Evolutionary conservation across 2,797 vertebrate genomes (phyloP).

Genomic region (Ctenopoma kingsleyae): DNA sequence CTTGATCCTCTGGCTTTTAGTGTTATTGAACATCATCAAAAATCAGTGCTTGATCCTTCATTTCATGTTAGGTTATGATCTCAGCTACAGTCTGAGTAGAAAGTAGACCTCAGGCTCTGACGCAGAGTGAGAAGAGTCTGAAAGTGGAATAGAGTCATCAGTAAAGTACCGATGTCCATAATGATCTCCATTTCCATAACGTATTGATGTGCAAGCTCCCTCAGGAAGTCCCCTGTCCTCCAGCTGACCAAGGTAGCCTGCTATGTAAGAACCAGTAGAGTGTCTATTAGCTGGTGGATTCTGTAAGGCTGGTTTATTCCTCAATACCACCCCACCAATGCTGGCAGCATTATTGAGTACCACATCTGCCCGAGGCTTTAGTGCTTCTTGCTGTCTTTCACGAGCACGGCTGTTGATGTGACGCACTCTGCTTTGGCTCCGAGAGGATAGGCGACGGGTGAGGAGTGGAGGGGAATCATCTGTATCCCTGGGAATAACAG

Average conservation of each 20-base stretch:
- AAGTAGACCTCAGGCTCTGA: conserved; percentile 97
- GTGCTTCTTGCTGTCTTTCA: conserved; percentile 93
- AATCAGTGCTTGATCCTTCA: conserved; percentile 24
- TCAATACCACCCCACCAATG: conserved; percentile 85
- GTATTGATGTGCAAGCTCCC: conserved; percentile 88
- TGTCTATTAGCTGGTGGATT: conserved; percentile 88
- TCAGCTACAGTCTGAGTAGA: conserved; percentile 91
- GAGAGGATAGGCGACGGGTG: conserved; percentile 92
- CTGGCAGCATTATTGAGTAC: conserved; percentile 37
- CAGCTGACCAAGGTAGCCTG: conserved; percentile 87
- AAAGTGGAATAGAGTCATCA: conserved; percentile 77
- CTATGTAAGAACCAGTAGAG: conserved; percentile 96
- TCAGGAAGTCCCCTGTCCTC: conserved; percentile 92
- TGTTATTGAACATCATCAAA: conserved; percentile 39
- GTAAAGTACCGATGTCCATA: conserved; percentile 80
- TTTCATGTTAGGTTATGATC: conserved; percentile 23
- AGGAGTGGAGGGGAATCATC: conserved; percentile 87
- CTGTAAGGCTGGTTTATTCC: conserved; percentile 84
- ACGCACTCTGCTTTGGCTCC: conserved; percentile 96
- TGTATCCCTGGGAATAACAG: conserved; percentile 55
- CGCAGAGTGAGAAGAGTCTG: conserved; percentile 74
- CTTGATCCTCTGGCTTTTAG: conserved; percentile 45
- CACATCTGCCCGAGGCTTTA: conserved; percentile 77
- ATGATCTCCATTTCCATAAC: conserved; percentile 80
- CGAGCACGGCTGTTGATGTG: conserved; percentile 96